phyloP scores from a whole-genome alignment of 1,140 invertebrate genomes.

The Venturia canescens region DNA sequence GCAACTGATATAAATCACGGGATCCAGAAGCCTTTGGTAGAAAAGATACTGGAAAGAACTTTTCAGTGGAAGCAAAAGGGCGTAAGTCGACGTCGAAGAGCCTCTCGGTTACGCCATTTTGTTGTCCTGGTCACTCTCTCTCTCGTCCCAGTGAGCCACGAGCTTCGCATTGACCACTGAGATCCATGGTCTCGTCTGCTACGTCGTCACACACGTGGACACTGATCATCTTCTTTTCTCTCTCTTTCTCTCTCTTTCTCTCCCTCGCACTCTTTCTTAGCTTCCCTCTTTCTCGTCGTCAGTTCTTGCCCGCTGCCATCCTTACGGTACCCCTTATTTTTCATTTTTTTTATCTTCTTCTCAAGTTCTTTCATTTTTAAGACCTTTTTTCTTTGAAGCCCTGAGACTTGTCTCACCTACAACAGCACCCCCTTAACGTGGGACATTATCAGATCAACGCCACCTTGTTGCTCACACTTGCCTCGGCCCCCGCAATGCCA shows the following conservation, averaged over 20 bases:
- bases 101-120: neutral
- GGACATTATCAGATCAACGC: conserved; percentile 47
- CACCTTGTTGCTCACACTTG: conserved; percentile 51
- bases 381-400: neutral
- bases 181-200: conserved; percentile 17
- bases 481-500: neutral
- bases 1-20: conserved; percentile 66
- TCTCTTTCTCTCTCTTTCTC: neutral
- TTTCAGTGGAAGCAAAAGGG: no score
- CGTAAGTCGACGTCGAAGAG: neutral
- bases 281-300: conserved; percentile 24
- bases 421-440: neutral
- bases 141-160: conserved; percentile 2
- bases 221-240: conserved; percentile 24
- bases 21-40: neutral
- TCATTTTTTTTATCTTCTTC: conserved; percentile 16
- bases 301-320: conserved; percentile 11
- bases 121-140: neutral
- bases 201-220: conserved; percentile 37
- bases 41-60: neutral
- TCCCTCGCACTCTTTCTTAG: conserved; percentile 27
- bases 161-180: neutral
- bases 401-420: conserved; percentile 27
- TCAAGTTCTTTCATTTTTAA: conserved; percentile 27
- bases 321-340: conserved; percentile 22